These are phyloP conservation scores for Muscicapa adusta DNA, from an alignment of 2,113 vertebrate genomes.

Conservation along the genomic window DNA sequence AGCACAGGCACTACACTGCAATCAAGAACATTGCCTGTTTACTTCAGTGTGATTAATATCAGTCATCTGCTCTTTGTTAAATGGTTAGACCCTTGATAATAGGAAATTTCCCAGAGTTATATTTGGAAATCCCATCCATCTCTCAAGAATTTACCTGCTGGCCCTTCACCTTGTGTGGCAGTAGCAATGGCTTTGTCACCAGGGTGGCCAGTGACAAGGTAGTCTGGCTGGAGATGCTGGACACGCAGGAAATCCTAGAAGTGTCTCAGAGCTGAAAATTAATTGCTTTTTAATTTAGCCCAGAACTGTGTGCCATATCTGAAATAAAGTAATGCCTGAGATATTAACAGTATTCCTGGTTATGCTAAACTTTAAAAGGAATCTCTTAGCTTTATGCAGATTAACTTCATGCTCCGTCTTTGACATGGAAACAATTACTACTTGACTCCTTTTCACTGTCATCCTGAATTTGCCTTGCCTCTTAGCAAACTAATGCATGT, in stretches of 20 bases:
- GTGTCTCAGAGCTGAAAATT: background rate
- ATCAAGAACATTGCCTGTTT: background rate
- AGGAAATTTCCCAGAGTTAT: slow-evolving; percentile 16
- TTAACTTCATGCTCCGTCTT: background rate
- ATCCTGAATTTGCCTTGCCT: slow-evolving; percentile 24
- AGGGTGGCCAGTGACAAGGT: background rate
- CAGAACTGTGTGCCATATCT: background rate
- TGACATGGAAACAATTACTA: slow-evolving; percentile 32
- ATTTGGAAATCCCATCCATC: background rate
- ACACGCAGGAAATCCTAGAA: background rate
- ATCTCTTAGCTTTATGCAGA: background rate
- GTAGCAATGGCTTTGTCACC: background rate
- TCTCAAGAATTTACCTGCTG: slow-evolving; percentile 9
- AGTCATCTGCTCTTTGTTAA: slow-evolving; percentile 17
- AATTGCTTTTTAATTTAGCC: slow-evolving; percentile 10
- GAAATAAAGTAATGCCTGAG: background rate
- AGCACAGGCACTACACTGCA: background rate
- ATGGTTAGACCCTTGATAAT: slow-evolving; percentile 11
- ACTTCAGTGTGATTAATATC: slow-evolving; percentile 14
- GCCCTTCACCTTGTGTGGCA: background rate
- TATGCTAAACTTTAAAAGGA: background rate
- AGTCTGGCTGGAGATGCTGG: background rate
- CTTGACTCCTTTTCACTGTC: slow-evolving; percentile 50
- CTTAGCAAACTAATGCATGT: slow-evolving; percentile 38
- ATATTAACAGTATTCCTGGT: background rate